Evolutionary conservation across 1,140 invertebrate species (phyloP).

Genomic region (Papilio dardanus): DNA sequence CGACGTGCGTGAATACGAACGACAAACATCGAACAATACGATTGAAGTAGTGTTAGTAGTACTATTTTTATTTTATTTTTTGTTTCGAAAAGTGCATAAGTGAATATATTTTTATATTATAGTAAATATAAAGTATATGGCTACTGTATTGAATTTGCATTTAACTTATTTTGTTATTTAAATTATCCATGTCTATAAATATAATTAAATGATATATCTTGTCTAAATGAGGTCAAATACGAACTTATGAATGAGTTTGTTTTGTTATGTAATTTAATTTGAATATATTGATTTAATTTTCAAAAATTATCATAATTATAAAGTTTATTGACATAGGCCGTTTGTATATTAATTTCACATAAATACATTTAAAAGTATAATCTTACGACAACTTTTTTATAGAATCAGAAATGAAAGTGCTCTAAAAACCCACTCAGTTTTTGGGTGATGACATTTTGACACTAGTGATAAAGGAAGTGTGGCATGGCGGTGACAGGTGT

Average conservation of each 20-base stretch:
- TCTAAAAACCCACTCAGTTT: background rate
- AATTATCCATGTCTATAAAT: background rate
- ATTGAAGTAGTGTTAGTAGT: background rate
- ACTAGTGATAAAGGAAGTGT: constrained; percentile 3
- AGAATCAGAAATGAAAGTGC: background rate
- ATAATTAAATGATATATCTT: background rate
- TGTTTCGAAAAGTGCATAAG: background rate
- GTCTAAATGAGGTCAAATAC: background rate
- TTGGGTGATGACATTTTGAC: background rate
- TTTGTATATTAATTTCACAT: background rate
- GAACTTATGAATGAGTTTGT: background rate
- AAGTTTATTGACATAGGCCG: background rate
- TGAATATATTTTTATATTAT: background rate
- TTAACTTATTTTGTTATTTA: background rate
- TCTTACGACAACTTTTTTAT: background rate
- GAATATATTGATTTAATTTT: background rate
- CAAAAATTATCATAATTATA: background rate
- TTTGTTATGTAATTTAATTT: background rate
- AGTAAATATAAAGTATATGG: background rate
- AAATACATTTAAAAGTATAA: background rate
- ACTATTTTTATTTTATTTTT: background rate
- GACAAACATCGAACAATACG: background rate
- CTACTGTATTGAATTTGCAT: background rate
- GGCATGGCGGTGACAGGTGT: background rate
- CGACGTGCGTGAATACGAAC: background rate